Evolutionary conservation across 1,140 invertebrate species (phyloP).

Genomic region (Delia radicum): DNA sequence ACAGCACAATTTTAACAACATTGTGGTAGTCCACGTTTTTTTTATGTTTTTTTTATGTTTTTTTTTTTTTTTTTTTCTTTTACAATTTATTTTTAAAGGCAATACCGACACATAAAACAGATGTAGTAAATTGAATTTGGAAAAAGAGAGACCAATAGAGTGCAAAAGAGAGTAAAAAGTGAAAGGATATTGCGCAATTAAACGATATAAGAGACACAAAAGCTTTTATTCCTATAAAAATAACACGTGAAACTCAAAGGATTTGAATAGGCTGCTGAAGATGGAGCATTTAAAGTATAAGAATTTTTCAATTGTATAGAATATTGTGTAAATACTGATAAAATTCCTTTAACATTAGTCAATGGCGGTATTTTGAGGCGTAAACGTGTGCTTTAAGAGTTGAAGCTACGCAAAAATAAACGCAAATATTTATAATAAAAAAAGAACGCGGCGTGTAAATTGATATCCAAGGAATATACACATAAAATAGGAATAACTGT

Average conservation of each 20-base stretch:
- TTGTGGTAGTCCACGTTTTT: conserved; percentile 19
- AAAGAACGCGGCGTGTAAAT: conserved; percentile 1
- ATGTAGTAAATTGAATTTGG: neutral
- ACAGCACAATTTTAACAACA: conserved; percentile 20
- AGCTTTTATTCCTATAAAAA: neutral
- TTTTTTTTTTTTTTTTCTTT: neutral
- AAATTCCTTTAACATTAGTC: neutral
- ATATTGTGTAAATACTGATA: neutral
- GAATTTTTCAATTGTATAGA: neutral
- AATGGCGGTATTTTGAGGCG: conserved; percentile 20
- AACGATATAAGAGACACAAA: neutral
- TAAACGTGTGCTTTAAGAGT: conserved; percentile 7
- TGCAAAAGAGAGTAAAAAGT: neutral
- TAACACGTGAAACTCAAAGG: neutral
- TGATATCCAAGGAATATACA: neutral
- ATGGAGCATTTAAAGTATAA: neutral
- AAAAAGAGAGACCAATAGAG: neutral
- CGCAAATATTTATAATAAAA: neutral
- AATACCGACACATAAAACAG: neutral
- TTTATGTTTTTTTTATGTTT: neutral
- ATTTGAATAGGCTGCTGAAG: neutral
- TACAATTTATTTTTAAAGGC: neutral
- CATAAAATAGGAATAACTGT: too few species aligned
- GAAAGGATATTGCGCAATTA: neutral
- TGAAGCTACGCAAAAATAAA: neutral